Percentiles rank a stretch among this genome's conserved stretches.
phyloP scores from a whole-genome alignment of 2,888 invertebrate genomes.

The Vannuccia rotundouncinata region DNA sequence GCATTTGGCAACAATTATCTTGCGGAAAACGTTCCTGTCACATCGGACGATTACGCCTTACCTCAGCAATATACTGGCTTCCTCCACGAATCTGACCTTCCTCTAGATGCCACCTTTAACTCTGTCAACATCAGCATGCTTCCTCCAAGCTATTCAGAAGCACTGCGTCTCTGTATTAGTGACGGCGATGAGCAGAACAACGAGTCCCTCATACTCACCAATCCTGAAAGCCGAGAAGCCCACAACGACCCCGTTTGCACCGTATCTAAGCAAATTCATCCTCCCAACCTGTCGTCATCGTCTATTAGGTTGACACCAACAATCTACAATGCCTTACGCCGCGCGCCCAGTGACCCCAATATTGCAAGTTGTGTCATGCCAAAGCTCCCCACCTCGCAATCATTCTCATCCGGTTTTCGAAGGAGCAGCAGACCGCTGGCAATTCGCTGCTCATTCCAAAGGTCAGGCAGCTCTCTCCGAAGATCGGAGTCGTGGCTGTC shows the following conservation, averaged over 20 bases:
- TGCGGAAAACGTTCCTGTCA: background rate
- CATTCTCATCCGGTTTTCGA: background rate
- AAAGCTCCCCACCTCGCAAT: background rate
- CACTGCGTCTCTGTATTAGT: background rate
- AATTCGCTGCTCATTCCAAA: background rate
- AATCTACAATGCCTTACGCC: background rate
- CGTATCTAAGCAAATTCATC: background rate
- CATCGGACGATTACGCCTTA: background rate
- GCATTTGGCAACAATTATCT: background rate
- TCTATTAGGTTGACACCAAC: background rate
- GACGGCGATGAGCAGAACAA: constrained; percentile 19
- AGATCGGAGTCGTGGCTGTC: background rate
- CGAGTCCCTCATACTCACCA: constrained; percentile 39
- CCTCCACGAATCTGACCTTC: background rate
- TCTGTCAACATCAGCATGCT: background rate
- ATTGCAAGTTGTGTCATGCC: background rate
- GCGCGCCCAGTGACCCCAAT: background rate
- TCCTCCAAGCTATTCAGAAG: background rate
- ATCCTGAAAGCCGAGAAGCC: constrained; percentile 40
- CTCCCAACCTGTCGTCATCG: background rate
- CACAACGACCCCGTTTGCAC: background rate
- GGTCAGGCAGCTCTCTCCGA: background rate
- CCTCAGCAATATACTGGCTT: background rate
- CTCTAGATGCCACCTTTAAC: background rate
- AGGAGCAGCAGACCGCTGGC: background rate